A percentile compares a stretch with the other conserved stretches of the same genome.
phyloP scores from a whole-genome alignment of 2,797 vertebrate genomes.

The Aplochiton taeniatus region DNA sequence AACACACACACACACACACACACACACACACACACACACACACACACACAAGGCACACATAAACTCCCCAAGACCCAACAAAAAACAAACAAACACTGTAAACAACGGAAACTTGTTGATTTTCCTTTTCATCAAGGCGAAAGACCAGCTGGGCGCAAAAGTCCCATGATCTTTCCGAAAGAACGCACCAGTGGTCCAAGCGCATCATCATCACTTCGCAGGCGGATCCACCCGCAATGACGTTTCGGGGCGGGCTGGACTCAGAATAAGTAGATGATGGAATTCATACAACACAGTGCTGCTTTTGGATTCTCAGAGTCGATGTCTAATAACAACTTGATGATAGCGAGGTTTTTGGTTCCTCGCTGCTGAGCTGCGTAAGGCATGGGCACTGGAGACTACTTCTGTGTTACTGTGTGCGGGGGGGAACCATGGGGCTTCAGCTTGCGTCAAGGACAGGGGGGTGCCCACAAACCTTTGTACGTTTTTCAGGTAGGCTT shows the following conservation, averaged over 20 bases:
- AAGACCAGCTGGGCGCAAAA: no score
- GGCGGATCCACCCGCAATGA: slow-evolving; percentile 67
- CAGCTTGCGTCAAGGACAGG: slow-evolving; percentile 82
- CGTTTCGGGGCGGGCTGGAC: slow-evolving; percentile 69
- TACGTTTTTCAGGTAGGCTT: slow-evolving; percentile 87
- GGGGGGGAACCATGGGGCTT: slow-evolving; percentile 96
- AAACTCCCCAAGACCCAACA: no score
- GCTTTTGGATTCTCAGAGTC: slow-evolving; percentile 38
- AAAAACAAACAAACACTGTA: no score
- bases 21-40: no score
- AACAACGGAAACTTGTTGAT: no score
- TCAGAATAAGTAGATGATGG: slow-evolving; percentile 46
- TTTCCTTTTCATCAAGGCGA: no score
- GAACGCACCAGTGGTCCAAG: not conserved
- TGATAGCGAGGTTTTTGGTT: slow-evolving; percentile 38
- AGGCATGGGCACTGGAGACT: slow-evolving; percentile 92
- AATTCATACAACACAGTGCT: slow-evolving; percentile 49
- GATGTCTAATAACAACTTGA: slow-evolving; percentile 49
- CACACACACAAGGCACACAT: no score
- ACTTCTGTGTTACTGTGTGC: slow-evolving; percentile 88
- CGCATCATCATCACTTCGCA: not conserved
- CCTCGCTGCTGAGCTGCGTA: slow-evolving; percentile 42
- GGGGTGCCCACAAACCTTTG: slow-evolving; percentile 81
- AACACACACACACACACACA: no score
- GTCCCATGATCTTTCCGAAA: not conserved